Conservation (phyloP, 2,113 vertebrate genomes). For the Polypterus senegalus region DNA sequence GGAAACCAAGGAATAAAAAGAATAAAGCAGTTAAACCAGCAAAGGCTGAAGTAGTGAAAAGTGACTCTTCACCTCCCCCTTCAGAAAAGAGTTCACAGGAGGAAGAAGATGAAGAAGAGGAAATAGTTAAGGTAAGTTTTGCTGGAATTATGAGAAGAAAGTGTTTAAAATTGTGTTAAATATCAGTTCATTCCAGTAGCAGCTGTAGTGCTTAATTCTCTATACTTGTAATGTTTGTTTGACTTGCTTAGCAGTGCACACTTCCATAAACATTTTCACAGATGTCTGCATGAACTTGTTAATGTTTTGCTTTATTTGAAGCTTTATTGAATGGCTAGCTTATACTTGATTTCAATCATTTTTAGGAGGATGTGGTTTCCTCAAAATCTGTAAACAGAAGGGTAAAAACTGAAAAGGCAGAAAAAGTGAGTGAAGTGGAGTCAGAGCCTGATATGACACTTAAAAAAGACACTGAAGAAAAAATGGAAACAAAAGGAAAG, state of each 20-base stretch:
- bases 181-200: too few relatives aligned
- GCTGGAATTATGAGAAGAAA: too few relatives aligned
- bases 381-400: conserved; percentile 63
- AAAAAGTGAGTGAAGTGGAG: conserved; percentile 36
- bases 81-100: conserved; percentile 86
- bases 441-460: conserved; percentile 53
- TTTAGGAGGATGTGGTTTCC: conserved; percentile 59
- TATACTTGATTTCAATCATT: conserved; percentile 4
- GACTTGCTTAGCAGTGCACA: too few relatives aligned
- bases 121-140: conserved; percentile 39
- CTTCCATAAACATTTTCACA: too few relatives aligned
- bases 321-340: background rate
- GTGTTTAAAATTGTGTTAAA: too few relatives aligned
- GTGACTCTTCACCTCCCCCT: conserved; percentile 69
- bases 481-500: conserved; percentile 55
- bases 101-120: conserved; percentile 56
- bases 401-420: conserved; percentile 55
- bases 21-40: conserved; percentile 65
- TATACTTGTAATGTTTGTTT: too few relatives aligned
- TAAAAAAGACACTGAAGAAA: conserved; percentile 64
- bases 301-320: background rate
- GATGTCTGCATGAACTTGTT: too few relatives aligned
- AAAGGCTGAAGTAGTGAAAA: conserved; percentile 75
- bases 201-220: too few relatives aligned
- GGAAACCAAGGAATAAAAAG: conserved; percentile 78